Evolutionary conservation across 2,797 vertebrate genomes (phyloP), one percentile per base, ranked within the genome.

Genomic region (Urosaurus nigricauda): DNA sequence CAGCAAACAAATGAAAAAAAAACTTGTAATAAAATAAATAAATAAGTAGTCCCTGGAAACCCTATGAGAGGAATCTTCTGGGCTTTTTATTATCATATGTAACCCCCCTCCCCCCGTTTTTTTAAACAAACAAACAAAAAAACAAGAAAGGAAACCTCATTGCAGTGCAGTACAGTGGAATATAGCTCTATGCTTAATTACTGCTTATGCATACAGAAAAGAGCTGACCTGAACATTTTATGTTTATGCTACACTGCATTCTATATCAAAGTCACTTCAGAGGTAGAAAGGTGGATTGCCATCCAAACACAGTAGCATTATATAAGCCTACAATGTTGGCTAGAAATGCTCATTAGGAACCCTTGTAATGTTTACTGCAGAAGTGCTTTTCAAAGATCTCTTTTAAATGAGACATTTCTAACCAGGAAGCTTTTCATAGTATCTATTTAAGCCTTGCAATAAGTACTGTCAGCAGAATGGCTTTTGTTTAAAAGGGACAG

Each of bases 401-500:
- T 73, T 74, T 82, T 37, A 92, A 83, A 70, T 89, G 35, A 79
- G 89, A 85, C 77, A 78, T 35, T 40, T 79, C 84, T 90, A 92
- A 92, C 65, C 11, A 91, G 84, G 56, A 81, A 21, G 70, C 83
- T 89, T 92, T 88, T 63, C 65, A 17, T 51, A 43, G 58, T 85
- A 14, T 70, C 37, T 70, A 35, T 83, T 85, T 75, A 71, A 91
- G 89, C 87, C 86, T 12, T 89, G 89, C 91, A 89, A 86, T 91
- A 91, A 92, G 91, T 26, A 93, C 87, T 92, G 85, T 87, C 90
- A 94, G 89, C 35, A 4, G 58, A 90, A 93, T 93, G 40, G 53
- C 40, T 88, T 43, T 35, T 85, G 87, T 84, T 89, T 43, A 80
- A 93, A 93, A 87, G 92, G 89, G 92, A 92, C 83, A 80, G 78